These are phyloP conservation scores for Brachypalpus laphriformis DNA, from an alignment of 2,888 invertebrate species.

Conservation along the genomic window DNA sequence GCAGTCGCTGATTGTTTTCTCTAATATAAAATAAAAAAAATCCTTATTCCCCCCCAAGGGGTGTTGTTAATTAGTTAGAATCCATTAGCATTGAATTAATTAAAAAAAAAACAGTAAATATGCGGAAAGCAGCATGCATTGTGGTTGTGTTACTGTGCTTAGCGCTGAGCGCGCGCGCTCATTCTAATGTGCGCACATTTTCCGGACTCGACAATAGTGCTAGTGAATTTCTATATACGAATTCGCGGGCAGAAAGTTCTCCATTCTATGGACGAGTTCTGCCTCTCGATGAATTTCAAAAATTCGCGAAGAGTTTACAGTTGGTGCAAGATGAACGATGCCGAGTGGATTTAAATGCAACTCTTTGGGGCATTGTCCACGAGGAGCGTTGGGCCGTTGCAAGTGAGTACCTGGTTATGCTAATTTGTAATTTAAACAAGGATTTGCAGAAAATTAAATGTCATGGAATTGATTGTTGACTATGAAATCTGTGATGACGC, in stretches of 20 bases:
- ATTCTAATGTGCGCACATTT: slow-evolving; percentile 47
- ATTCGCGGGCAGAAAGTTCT: slow-evolving; percentile 28
- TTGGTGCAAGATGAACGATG: slow-evolving; percentile 75
- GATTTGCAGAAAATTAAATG: not conserved
- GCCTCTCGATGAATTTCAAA: slow-evolving; percentile 71
- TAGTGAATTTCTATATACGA: slow-evolving; percentile 34
- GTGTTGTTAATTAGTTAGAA: slow-evolving; percentile 25
- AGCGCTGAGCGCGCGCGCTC: slow-evolving; percentile 45
- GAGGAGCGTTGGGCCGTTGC: slow-evolving; percentile 78
- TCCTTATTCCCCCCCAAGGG: slow-evolving; percentile 13
- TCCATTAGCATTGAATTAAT: slow-evolving; percentile 48
- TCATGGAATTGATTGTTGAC: not conserved
- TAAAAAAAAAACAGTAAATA: slow-evolving; percentile 43
- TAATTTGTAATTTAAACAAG: slow-evolving; percentile 5
- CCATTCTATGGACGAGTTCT: slow-evolving; percentile 24
- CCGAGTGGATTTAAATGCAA: slow-evolving; percentile 77
- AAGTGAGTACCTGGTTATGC: slow-evolving; percentile 76
- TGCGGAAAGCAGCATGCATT: slow-evolving; percentile 44
- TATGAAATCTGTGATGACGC: not conserved
- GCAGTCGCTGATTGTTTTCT: slow-evolving; percentile 24
- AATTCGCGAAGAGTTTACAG: slow-evolving; percentile 75
- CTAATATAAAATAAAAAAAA: slow-evolving; percentile 4
- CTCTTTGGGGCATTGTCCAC: slow-evolving; percentile 76
- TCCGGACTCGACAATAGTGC: slow-evolving; percentile 52
- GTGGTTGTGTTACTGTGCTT: slow-evolving; percentile 44